Base-by-base conservation (phyloP, 1,140 invertebrate genomes). In the Zophobas atratus region DNA sequence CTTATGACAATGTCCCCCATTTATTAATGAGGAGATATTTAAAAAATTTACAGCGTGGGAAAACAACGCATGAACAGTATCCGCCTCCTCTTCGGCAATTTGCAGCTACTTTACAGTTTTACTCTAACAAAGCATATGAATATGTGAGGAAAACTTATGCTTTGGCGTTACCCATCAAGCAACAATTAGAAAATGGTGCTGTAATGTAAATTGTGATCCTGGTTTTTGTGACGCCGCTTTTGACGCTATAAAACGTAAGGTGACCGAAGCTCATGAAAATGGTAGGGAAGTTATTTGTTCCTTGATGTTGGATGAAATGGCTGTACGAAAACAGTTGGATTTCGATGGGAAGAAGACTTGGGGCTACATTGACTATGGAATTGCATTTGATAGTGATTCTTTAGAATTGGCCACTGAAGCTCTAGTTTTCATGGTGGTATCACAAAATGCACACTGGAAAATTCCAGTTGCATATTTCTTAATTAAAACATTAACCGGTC, bases 181-280 rank as follows among this genome's bases (percentile, higher is more conserved):
- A 56, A 8, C 53, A 34, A 32, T 33, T 32, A 33, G n/a, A 5
- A 56, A 5, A 33, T 34, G 53, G 53, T 5, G n/a, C 1, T 56
- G n/a, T 32, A 56, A 56, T 32, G 53, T 56, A 5, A 33, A 56
- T 56, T 56, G 53, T 56, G 53, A 56, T 5, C 53, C 53, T 32
- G 53, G 53, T 35, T 56, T 34, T 6, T 46, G 3, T 3, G 6
- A 46, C 2, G 3, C 43, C 6, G 43, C 43, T 3, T 46, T 46
- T 2, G 43, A 46, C 6, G 6, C 43, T 46, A 2, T 46, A 3
- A 3, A 2, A 46, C 43, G 6, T 3, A 3, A 3, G 2, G 43
- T 46, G 43, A 46, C 2, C 3, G 43, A 46, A 6, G 6, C 2
- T 3, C 2, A 6, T 46, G 43, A 46, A 6, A 46, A 46, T 2